Percentiles rank a stretch among this genome's conserved stretches.
Conservation (phyloP, 2,113 vertebrate species). For the Micromys minutus region DNA sequence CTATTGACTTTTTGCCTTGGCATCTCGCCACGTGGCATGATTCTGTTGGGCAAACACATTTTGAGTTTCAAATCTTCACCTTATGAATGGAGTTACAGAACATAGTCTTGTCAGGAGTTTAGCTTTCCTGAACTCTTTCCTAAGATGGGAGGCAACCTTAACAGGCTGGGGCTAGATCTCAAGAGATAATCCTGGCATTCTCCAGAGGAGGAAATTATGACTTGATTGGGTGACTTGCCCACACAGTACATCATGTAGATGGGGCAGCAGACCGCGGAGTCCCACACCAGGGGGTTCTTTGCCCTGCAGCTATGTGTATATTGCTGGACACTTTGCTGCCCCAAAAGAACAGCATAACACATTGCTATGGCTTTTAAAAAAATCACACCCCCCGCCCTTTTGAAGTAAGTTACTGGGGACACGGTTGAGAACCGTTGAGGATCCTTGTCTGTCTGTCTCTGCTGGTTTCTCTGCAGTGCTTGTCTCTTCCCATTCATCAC, state of each 20-base stretch:
- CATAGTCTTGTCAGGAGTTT: background rate
- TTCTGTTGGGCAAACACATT: background rate
- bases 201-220: background rate
- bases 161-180: background rate
- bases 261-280: background rate
- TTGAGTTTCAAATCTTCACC: constrained; percentile 14
- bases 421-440: background rate
- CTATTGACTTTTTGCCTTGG: background rate
- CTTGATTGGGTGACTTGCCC: background rate
- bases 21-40: background rate
- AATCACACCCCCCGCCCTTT: background rate
- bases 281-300: background rate
- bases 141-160: background rate
- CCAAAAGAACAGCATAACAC: background rate
- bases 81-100: constrained; percentile 9
- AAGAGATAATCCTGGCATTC: background rate
- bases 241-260: background rate
- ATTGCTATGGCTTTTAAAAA: background rate
- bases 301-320: background rate
- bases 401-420: background rate
- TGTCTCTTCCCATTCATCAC: background rate
- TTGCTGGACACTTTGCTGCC: background rate
- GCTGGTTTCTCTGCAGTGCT: background rate
- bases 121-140: background rate
- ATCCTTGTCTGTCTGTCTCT: background rate